Evolutionary conservation across 1,140 invertebrate genomes (phyloP).

Genomic region (Dryas iulia): DNA sequence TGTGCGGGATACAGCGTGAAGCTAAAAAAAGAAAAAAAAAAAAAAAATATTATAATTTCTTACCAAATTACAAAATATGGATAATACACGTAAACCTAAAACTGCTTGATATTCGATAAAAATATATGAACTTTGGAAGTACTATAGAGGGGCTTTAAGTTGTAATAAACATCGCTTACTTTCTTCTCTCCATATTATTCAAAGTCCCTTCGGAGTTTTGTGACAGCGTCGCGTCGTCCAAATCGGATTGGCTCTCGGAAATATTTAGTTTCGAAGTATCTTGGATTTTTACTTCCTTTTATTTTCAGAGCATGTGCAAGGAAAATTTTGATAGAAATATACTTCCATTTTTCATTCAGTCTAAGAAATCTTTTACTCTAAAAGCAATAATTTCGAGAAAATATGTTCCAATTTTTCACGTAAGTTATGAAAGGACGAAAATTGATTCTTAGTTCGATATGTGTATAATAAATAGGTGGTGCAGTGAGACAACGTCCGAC

Average conservation of each 20-base stretch:
- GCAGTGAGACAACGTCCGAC: no score
- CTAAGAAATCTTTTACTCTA: background rate
- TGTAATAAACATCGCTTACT: background rate
- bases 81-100: background rate
- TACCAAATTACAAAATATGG: no score
- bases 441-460: no score
- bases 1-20: no score
- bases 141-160: background rate
- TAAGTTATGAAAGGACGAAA: no score
- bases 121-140: background rate
- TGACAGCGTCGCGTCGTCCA: background rate
- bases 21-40: no score
- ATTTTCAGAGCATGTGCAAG: background rate
- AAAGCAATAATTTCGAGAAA: background rate
- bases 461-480: no score
- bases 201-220: background rate
- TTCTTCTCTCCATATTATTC: background rate
- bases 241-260: background rate
- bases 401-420: background rate
- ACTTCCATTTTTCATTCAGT: background rate
- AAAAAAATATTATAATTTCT: no score
- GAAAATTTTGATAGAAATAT: background rate
- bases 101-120: background rate
- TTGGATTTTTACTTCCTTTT: background rate
- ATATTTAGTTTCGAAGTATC: background rate